Evolutionary conservation across 2,797 vertebrate genomes (phyloP).

Genomic region (Cynopterus sphinx): DNA sequence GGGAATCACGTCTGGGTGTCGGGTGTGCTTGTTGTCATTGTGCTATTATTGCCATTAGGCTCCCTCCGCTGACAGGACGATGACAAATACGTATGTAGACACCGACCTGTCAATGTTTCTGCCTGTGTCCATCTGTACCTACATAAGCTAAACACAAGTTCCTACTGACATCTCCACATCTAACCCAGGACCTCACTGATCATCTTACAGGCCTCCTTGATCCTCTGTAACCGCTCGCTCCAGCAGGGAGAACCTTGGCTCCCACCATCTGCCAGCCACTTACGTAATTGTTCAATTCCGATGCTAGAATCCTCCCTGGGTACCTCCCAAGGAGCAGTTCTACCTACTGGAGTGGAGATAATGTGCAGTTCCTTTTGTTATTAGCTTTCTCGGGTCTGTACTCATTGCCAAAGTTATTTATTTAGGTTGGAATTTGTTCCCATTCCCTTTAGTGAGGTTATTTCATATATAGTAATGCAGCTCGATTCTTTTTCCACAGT

Average conservation of each 20-base stretch:
- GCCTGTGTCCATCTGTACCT: not conserved
- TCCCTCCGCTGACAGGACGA: not conserved
- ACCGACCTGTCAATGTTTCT: not conserved
- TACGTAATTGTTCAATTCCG: not conserved
- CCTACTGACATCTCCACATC: not conserved
- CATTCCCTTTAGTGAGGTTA: not conserved
- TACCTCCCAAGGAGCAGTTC: not conserved
- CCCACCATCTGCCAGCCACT: not conserved
- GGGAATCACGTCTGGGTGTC: not conserved
- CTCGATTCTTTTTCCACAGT: not conserved
- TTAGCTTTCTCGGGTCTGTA: not conserved
- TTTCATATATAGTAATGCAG: not conserved
- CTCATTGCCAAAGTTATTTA: not conserved
- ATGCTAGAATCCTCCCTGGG: not conserved
- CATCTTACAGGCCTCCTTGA: not conserved
- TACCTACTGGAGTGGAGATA: not conserved
- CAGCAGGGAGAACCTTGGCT: not conserved
- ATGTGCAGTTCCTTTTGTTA: not conserved
- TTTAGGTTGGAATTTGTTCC: not conserved
- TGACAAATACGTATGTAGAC: fast-evolving
- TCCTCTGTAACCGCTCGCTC: not conserved
- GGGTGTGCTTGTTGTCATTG: too few relatives aligned
- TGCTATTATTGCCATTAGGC: fast-evolving
- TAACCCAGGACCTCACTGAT: not conserved
- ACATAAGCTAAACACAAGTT: not conserved